Conservation (phyloP, 2,888 invertebrate species). For the Entomobrya multifasciata region DNA sequence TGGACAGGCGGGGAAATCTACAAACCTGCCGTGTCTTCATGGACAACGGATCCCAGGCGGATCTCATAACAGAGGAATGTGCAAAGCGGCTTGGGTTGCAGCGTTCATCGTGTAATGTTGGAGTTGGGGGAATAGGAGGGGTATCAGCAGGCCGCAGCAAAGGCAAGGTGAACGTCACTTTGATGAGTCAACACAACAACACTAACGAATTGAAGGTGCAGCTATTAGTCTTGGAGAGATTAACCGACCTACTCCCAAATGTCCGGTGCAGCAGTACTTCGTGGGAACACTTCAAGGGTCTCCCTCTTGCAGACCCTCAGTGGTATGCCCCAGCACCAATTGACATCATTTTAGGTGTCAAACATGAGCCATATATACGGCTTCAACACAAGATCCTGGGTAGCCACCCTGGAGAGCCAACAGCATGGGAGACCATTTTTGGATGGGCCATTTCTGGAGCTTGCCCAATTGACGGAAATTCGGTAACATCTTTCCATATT, state of each 20-base stretch:
- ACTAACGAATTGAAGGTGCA: neutral
- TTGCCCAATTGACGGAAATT: neutral
- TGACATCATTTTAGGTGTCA: neutral
- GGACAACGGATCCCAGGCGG: neutral
- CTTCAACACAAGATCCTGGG: neutral
- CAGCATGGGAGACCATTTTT: neutral
- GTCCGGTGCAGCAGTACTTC: neutral
- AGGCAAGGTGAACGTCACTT: neutral
- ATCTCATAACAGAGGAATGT: slow-evolving; percentile 3
- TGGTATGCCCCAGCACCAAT: neutral
- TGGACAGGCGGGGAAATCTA: neutral
- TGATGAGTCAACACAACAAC: neutral
- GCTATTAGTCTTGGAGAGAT: neutral
- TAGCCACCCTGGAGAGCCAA: neutral
- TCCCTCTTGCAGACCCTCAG: neutral
- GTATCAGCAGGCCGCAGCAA: neutral
- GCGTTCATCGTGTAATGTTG: neutral
- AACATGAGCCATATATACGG: neutral
- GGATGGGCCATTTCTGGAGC: neutral
- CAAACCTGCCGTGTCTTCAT: slow-evolving; percentile 18
- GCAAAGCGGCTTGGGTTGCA: neutral
- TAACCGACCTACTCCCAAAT: neutral
- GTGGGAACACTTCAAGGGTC: slow-evolving; percentile 3
- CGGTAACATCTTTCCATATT: neutral
- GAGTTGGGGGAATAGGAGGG: neutral